Evolutionary conservation across 2,113 vertebrate species (phyloP), one percentile per base, ranked within the genome.

Genomic region (Neogale vison): DNA sequence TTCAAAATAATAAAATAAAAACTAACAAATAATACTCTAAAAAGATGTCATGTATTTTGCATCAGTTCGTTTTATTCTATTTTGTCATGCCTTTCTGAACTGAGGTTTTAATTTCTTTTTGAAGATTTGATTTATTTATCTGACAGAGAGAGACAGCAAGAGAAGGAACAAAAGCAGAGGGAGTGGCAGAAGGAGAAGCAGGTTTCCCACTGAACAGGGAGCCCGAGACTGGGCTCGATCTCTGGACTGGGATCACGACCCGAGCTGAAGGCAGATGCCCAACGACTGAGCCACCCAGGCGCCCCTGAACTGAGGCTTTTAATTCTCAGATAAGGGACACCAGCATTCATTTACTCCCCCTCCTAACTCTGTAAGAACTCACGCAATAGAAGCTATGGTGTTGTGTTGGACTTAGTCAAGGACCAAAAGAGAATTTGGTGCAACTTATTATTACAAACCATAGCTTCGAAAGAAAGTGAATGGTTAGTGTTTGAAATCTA

Each of bases 391-490:
- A 98, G 94, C 97, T 92, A 97, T 93, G 95, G 96, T 97, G 96
- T 72, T 83, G 97, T 97, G 96, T 69, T 85, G 97, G 95, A 93
- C 95, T 98, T 98, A 97, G 98, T 94, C 98, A 98, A 98, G 97
- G 97, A 96, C 88, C 92, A 97, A 98, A 76, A 97, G 97, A 97
- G 94, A 98, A 97, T 97, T 97, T 84, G 97, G 97, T 89, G 95
- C 97, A 98, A 98, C 90, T 96, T 98, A 98, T 92, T 96, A 97
- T 97, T 89, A 97, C 88, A 97, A 98, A 98, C 93, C 98, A 98
- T 90, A 97, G 96, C 98, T 97, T 98, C 91, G 96, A 98, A 97
- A 98, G 93, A 98, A 98, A 99, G 98, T 96, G 98, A 98, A 98
- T 94, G 96, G 94, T 95, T 97, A 98, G 97, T 98, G 91, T 96